Percentiles rank a stretch among this genome's conserved stretches.
Evolutionary conservation across 53 echinoderm and acorn worm genomes (phyloP).

Genomic region (Luidia sarsii): DNA sequence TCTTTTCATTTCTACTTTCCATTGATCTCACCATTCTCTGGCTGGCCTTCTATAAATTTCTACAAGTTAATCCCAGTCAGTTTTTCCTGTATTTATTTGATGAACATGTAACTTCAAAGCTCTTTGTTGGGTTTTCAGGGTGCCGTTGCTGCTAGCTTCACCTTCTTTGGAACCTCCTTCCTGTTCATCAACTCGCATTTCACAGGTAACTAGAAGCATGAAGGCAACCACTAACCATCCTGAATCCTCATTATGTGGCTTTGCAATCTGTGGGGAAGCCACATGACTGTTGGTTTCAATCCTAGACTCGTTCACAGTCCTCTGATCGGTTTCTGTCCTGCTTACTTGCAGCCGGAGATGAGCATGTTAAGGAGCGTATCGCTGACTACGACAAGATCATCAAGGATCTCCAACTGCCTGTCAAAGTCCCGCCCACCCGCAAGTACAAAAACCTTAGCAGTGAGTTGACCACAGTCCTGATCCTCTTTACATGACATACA

Average conservation of each 20-base stretch:
- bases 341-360: slow-evolving; percentile 80
- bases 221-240: no score
- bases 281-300: no score
- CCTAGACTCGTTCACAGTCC: no score
- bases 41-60: no score
- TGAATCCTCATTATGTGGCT: no score
- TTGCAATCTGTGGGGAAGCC: no score
- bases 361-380: slow-evolving; percentile 75
- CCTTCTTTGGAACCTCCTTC: slow-evolving; percentile 97
- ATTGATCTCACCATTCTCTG: no score
- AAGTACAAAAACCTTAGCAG: slow-evolving; percentile 81
- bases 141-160: slow-evolving; percentile 87
- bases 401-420: slow-evolving; percentile 79
- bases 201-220: slow-evolving; percentile 94
- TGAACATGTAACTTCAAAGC: no score
- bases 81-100: no score
- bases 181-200: slow-evolving; percentile 93
- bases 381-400: slow-evolving; percentile 86
- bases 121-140: slow-evolving; percentile 63
- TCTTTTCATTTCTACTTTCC: no score
- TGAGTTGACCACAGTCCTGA: slow-evolving; percentile 57
- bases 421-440: slow-evolving; percentile 79
- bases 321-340: slow-evolving; percentile 6
- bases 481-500: no score
- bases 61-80: no score